Percentiles rank a stretch among this genome's conserved stretches.
Conservation (phyloP, 2,797 vertebrate genomes). For the Eulemur rubriventer region DNA sequence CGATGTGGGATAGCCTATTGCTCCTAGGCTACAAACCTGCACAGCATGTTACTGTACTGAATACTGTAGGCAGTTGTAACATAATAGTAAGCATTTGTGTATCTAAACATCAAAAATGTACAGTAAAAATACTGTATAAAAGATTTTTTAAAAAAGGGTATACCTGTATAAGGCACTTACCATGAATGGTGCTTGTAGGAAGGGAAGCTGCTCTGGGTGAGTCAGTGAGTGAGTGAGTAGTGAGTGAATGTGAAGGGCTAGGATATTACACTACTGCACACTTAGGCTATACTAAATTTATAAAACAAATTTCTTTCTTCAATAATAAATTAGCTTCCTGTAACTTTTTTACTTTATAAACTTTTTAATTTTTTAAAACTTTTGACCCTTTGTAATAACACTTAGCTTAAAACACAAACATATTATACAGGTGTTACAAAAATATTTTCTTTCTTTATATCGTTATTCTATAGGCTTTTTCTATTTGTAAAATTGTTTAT, state of each 20-base stretch:
- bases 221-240: background rate
- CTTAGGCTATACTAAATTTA: background rate
- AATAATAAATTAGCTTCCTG: background rate
- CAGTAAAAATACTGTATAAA: no score
- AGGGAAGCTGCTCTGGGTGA: background rate
- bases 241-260: background rate
- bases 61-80: background rate
- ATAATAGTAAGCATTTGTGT: background rate
- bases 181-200: background rate
- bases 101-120: background rate
- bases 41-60: background rate
- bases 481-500: background rate
- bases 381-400: background rate
- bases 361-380: background rate
- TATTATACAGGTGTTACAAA: background rate
- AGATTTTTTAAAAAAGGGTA: background rate
- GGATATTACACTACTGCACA: background rate
- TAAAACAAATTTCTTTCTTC: background rate
- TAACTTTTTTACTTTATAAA: background rate
- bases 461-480: background rate
- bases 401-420: background rate
- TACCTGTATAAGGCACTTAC: background rate
- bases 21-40: background rate
- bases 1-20: background rate
- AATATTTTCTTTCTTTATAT: background rate